A percentile compares a stretch with the other conserved stretches of the same genome.
Evolutionary conservation across 2,888 invertebrate species (phyloP).

Genomic region (Hyposoter dolosus): DNA sequence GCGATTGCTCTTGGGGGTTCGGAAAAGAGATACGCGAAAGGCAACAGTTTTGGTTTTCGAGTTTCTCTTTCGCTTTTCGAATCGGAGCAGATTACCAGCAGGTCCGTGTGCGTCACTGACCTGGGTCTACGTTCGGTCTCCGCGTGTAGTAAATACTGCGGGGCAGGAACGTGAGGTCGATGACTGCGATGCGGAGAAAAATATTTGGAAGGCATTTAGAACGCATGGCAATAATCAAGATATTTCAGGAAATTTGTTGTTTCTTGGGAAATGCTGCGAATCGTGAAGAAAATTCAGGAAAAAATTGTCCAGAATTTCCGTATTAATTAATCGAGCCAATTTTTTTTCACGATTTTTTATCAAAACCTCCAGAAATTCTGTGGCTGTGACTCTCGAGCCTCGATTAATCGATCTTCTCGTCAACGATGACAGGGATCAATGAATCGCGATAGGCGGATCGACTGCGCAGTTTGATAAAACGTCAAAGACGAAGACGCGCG

Average conservation of each 20-base stretch:
- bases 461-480: constrained; percentile 66
- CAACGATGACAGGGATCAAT: constrained; percentile 66
- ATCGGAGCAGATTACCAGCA: neutral
- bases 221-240: too few species aligned
- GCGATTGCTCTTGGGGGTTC: constrained; percentile 47
- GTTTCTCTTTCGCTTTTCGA: constrained; percentile 46
- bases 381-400: constrained; percentile 19
- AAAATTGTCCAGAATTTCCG: neutral
- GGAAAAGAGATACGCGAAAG: constrained; percentile 28
- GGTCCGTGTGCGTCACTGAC: constrained; percentile 30
- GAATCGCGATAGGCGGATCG: constrained; percentile 70
- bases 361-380: constrained; percentile 15
- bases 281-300: neutral
- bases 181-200: neutral
- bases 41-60: constrained; percentile 33
- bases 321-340: neutral
- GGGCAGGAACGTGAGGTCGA: neutral
- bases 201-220: neutral
- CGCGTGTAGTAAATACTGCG: constrained; percentile 8
- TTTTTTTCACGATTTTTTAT: constrained; percentile 8
- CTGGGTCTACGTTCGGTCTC: constrained; percentile 49
- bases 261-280: neutral
- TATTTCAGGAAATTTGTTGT: neutral
- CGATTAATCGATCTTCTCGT: constrained; percentile 66
- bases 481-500: constrained; percentile 1